phyloP scores from a whole-genome alignment of 2,113 vertebrate species.

The Vulpes vulpes region DNA sequence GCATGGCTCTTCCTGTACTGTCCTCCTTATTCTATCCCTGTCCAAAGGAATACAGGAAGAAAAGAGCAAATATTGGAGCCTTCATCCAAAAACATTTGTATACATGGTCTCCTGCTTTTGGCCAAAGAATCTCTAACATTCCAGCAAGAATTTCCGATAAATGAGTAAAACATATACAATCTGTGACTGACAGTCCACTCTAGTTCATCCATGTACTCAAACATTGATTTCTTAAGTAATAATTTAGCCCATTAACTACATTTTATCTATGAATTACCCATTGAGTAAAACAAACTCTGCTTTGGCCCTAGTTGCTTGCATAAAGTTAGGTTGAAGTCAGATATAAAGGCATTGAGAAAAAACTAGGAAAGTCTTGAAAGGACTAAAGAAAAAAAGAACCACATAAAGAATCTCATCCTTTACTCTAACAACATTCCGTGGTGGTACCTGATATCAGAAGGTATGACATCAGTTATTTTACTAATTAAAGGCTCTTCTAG shows the following conservation, averaged over 20 bases:
- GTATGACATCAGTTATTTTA: neutral
- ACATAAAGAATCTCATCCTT: neutral
- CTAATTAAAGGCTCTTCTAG: neutral
- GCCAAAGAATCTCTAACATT: neutral
- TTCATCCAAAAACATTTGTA: neutral
- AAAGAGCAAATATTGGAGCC: neutral
- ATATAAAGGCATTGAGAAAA: neutral
- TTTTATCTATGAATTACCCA: neutral
- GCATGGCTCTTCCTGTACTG: neutral
- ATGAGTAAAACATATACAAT: neutral
- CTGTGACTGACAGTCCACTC: neutral
- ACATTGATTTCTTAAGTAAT: neutral
- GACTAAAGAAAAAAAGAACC: neutral
- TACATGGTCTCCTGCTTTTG: neutral
- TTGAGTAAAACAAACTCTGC: neutral
- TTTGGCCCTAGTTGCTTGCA: neutral
- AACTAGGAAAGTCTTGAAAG: neutral
- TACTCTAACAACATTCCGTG: neutral
- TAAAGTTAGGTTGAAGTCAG: neutral
- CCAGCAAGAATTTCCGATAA: neutral
- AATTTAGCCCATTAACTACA: neutral
- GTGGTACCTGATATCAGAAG: neutral
- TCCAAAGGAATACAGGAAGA: neutral
- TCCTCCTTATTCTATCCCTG: neutral
- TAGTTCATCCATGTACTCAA: neutral